Percentiles rank a stretch among this genome's conserved stretches.
Conservation (phyloP, 2,888 invertebrate species). For the Byasa hedistus region DNA sequence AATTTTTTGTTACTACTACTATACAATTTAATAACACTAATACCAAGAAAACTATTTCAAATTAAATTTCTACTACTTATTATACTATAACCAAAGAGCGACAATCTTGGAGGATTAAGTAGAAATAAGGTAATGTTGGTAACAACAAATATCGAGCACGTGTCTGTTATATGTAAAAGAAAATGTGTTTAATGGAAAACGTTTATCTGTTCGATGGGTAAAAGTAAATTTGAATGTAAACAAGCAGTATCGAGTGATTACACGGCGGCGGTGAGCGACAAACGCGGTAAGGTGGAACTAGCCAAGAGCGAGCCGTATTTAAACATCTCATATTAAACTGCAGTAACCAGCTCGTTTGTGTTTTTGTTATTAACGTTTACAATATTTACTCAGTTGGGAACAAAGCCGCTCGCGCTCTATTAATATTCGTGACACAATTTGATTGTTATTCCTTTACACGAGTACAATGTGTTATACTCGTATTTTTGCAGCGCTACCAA, state of each 20-base stretch:
- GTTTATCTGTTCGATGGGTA: neutral
- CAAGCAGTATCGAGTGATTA: neutral
- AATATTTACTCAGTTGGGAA: conserved; percentile 54
- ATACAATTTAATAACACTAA: too few species aligned
- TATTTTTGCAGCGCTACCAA: conserved; percentile 2
- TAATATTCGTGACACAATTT: conserved; percentile 60
- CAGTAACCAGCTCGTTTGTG: conserved; percentile 35
- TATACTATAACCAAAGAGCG: too few species aligned
- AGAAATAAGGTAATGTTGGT: neutral
- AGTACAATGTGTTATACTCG: neutral
- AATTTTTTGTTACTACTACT: too few species aligned
- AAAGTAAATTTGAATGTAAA: conserved; percentile 1
- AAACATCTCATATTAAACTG: conserved; percentile 44
- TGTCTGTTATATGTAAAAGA: neutral
- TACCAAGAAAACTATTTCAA: too few species aligned
- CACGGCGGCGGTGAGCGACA: conserved; percentile 28
- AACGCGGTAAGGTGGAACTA: conserved; percentile 36
- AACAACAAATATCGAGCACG: neutral
- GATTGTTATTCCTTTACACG: conserved; percentile 35
- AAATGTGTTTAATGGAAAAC: neutral
- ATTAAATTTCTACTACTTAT: too few species aligned
- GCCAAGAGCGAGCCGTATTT: conserved; percentile 44
- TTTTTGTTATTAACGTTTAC: conserved; percentile 34
- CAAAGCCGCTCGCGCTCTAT: conserved; percentile 44
- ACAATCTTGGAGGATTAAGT: neutral